phyloP scores from a whole-genome alignment of 2,797 vertebrate genomes.

The Sebastes goodei region DNA sequence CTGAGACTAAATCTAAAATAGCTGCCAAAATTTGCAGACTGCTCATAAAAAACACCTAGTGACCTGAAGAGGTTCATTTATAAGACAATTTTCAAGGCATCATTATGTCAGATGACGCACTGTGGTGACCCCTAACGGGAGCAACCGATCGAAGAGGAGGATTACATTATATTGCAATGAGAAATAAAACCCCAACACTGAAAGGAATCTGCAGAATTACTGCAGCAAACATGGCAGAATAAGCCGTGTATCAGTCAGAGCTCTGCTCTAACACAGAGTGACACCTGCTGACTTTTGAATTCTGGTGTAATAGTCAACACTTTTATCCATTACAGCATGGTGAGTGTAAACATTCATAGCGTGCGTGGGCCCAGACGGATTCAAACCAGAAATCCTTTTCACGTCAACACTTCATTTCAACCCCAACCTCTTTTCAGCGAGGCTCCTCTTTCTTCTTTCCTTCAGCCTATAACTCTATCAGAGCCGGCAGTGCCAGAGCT shows the following conservation, averaged over 20 bases:
- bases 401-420: slow-evolving; percentile 37
- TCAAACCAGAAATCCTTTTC: slow-evolving; percentile 47
- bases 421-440: background rate
- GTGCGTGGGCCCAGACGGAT: slow-evolving; percentile 43
- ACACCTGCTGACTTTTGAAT: slow-evolving; percentile 18
- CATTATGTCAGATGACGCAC: too few species aligned
- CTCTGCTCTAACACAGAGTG: background rate
- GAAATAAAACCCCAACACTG: background rate
- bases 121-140: too few species aligned
- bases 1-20: background rate
- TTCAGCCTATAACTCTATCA: slow-evolving; percentile 28
- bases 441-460: slow-evolving; percentile 37
- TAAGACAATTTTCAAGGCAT: background rate
- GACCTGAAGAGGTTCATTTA: background rate
- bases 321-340: slow-evolving; percentile 35
- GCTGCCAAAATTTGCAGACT: background rate
- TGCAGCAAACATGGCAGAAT: background rate
- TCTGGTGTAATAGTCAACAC: slow-evolving; percentile 3
- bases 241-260: background rate
- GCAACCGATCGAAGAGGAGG: too few species aligned
- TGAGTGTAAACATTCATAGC: slow-evolving; percentile 40
- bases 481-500: slow-evolving; percentile 46
- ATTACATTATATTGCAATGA: background rate
- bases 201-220: background rate
- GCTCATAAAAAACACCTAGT: background rate